These are phyloP conservation scores for Craseonycteris thonglongyai DNA, from an alignment of 2,113 vertebrate species.

Conservation along the genomic window DNA sequence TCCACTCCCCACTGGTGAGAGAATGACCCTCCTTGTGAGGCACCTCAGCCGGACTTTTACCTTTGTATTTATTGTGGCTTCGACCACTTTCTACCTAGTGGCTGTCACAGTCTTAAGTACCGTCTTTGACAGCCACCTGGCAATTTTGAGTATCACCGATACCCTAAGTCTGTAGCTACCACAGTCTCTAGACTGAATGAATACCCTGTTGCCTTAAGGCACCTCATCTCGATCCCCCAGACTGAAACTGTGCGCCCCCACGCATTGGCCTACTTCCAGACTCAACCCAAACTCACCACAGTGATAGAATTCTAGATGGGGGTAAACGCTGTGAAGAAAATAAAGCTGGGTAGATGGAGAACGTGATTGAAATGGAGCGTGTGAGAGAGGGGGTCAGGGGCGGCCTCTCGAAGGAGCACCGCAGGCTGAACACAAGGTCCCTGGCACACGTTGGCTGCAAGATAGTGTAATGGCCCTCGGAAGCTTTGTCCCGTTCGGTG, in stretches of 20 bases:
- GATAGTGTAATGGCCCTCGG: fast-evolving
- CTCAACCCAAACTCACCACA: neutral
- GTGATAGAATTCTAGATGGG: neutral
- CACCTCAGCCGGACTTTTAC: neutral
- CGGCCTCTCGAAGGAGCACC: neutral
- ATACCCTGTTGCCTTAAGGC: neutral
- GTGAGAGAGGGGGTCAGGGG: neutral
- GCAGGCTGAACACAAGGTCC: fast-evolving
- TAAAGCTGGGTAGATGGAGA: neutral
- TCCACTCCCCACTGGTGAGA: neutral
- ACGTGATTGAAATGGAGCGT: neutral
- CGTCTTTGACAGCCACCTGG: neutral
- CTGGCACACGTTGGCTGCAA: fast-evolving
- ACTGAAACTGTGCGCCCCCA: neutral
- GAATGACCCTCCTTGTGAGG: neutral
- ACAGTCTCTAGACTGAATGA: neutral
- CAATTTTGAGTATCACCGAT: neutral
- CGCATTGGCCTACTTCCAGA: neutral
- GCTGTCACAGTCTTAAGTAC: neutral
- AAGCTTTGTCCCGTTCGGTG: no score
- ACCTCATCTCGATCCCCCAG: neutral
- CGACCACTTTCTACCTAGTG: neutral
- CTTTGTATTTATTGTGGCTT: neutral
- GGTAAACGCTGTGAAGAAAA: neutral
- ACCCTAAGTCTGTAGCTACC: neutral